These are phyloP conservation scores for Pseudorhiza aurosa DNA, from an alignment of 30 jellyfish, hydroid and myxozoan genomes.

Conservation along the genomic window DNA sequence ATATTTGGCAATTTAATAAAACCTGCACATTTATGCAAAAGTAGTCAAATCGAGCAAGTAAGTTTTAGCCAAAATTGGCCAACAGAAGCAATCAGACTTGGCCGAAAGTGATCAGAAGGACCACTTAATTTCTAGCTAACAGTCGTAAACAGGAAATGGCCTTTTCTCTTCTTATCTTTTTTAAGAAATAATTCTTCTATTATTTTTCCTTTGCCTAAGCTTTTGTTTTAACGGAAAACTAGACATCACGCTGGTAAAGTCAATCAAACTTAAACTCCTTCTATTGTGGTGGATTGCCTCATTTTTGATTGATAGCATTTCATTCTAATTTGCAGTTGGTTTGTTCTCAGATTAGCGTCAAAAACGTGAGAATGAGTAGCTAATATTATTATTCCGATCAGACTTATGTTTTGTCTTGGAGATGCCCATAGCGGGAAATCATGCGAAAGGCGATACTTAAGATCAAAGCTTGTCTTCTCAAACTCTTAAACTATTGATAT, in stretches of 20 bases:
- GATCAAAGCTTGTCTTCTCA: background rate
- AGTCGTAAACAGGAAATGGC: no score
- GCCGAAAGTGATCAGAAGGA: no score
- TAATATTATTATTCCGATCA: background rate
- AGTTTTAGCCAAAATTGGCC: no score
- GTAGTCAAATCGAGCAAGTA: no score
- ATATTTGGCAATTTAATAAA: no score
- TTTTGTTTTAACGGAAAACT: no score
- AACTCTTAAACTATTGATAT: background rate
- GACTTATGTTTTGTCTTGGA: background rate
- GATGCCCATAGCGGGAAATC: background rate
- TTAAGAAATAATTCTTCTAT: no score
- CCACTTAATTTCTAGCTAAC: no score
- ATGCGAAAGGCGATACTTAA: background rate
- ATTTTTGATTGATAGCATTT: background rate
- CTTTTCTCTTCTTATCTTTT: no score
- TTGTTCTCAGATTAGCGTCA: conserved; percentile 11
- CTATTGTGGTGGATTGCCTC: background rate
- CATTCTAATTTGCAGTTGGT: background rate
- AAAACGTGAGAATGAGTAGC: conserved; percentile 15
- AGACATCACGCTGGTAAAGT: background rate
- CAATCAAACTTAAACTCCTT: background rate
- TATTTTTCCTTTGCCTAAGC: no score
- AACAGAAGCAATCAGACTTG: no score
- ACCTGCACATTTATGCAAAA: no score